Base-by-base conservation (phyloP, 2,113 vertebrate genomes). In the Martes martes region DNA sequence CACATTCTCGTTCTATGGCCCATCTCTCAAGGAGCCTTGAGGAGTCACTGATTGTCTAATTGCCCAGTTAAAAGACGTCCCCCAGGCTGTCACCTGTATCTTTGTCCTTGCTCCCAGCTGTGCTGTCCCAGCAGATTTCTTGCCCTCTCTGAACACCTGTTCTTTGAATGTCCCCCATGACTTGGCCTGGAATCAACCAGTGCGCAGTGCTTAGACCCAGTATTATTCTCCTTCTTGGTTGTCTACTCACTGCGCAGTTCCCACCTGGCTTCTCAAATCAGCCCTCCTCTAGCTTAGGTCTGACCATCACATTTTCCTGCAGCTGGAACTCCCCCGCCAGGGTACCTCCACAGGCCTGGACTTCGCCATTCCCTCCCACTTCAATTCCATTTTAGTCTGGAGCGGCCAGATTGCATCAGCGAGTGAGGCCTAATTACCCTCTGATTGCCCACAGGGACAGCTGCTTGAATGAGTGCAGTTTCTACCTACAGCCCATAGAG, bases 341-440 rank as follows among this genome's bases (percentile, higher is more conserved):
- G 74, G 31, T 21, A 36, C 69, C 3, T 4, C 84, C 73, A 39
- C 71, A 14, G 89, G 89, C 93, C 57, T 78, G 59, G 10, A 39
- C 65, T 42, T 93, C 91, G 81, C 97, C 96, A 86, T 45, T 67
- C 81, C 24, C 50, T 61, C 59, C 91, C 91, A 33, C 93, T 97
- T 96, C 89, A 97, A 61, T 95, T 85, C 93, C 93, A 96, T 97
- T 95, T 96, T 39, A 67, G 93, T 71, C 78, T 15, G n/a, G 65
- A 76, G 82, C 26, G 69, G 78, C 89, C 76, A 36, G 95, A 95
- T 61, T 93, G 91, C 45, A 85, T 94, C 96, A 88, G 76, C 2
- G 14, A 89, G 63, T 3, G 0, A 45, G n/a, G 47, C 73, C 74
- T 94, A 57, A 93, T 94, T 94, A 78, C 93, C 94, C 57, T 52